A percentile compares a stretch with the other conserved stretches of the same genome.
Conservation (phyloP, 2,888 invertebrate genomes). For the Ferdinandea cuprea region DNA sequence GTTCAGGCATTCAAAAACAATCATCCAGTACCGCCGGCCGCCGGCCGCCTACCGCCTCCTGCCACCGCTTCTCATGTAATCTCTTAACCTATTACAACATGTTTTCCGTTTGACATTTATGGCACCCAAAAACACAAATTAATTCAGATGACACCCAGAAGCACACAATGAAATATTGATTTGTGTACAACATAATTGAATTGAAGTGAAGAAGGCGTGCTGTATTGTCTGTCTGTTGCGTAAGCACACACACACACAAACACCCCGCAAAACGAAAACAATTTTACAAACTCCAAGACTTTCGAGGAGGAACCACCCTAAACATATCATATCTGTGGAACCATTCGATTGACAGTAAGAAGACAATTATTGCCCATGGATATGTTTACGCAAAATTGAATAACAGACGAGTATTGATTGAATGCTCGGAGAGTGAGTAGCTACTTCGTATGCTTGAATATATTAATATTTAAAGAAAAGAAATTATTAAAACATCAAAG, state of each 20-base stretch:
- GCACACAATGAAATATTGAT: slow-evolving; percentile 60
- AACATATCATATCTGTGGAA: not conserved
- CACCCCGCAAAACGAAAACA: slow-evolving; percentile 14
- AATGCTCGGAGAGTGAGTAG: not conserved
- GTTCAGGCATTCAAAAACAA: slow-evolving; percentile 24
- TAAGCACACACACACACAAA: not conserved
- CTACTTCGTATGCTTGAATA: not conserved
- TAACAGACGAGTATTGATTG: not conserved
- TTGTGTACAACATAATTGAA: slow-evolving; percentile 58
- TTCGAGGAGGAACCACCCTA: too few relatives aligned
- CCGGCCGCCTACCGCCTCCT: too few relatives aligned
- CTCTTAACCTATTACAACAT: slow-evolving; percentile 39
- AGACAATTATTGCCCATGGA: slow-evolving; percentile 53
- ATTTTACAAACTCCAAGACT: not conserved
- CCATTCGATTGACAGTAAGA: slow-evolving; percentile 49
- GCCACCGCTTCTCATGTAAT: not conserved
- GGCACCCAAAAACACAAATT: slow-evolving; percentile 59
- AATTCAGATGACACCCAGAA: slow-evolving; percentile 48
- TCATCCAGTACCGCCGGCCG: too few relatives aligned
- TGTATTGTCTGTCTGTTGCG: slow-evolving; percentile 2
- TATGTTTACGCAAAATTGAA: slow-evolving; percentile 19
- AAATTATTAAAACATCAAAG: slow-evolving; percentile 36
- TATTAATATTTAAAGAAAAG: slow-evolving; percentile 1
- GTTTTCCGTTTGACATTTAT: slow-evolving; percentile 52
- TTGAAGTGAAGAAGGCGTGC: slow-evolving; percentile 35